Base-by-base conservation (phyloP, 2,797 vertebrate genomes). In the Sebastes hubbsi region DNA sequence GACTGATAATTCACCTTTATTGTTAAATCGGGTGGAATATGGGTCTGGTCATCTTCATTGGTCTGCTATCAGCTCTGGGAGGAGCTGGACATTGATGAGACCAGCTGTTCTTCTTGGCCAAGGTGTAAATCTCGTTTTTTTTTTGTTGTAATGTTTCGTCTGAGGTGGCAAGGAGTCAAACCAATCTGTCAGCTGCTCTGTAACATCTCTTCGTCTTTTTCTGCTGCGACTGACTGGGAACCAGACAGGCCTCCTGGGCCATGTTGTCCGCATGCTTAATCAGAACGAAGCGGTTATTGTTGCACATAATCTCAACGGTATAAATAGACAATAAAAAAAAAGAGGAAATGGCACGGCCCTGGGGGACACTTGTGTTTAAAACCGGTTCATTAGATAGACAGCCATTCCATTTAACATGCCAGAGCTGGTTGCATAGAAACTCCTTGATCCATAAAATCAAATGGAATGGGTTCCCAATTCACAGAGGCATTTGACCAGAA, bases 371-470 rank as follows among this genome's bases (percentile, higher is more conserved):
- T 92, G 90, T 89, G 88, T 90, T 93, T 90, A 90, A 93, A 90
- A 91, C 81, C 69, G 87, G 84, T 90, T 94, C 92, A 94, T 94
- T 94, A 94, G 87, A 90, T 74, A 92, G 91, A 93, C 91, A 92
- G 84, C 83, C 81, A 86, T 92, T 94, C 84, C 85, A 88, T 93
- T 95, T 94, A 92, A 88, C 89, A 89, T 86, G 90, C 86, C 84
- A 82, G 80, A 80, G 73, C 79, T 67, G 84, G 87, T 91, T 91
- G 89, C 92, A 89, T 70, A 83, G 83, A 87, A 89, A 84, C 85
- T 88, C 85, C 87, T 92, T 94, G 93, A 95, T 93, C 92, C 92
- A 92, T 93, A 92, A 93, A 94, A 94, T 94, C 89, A 92, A 92
- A 93, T 91, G 90, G 87, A 92, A 92, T 89, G 52, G 86, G 62